Conservation (phyloP, 2,888 invertebrate genomes). For the Marasmarcha lunaedactyla region DNA sequence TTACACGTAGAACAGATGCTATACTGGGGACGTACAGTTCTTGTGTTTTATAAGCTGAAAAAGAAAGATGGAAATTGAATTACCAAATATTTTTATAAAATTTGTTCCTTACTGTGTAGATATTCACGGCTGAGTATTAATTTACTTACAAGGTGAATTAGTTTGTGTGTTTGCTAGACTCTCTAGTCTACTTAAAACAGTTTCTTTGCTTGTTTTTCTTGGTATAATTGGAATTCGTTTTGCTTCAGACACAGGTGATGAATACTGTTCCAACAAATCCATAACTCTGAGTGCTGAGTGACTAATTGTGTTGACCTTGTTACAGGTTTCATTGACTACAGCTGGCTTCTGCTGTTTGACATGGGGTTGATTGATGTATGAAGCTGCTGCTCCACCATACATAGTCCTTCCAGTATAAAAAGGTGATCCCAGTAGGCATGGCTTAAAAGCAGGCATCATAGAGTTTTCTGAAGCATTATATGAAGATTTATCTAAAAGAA, state of each 20-base stretch:
- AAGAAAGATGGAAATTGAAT: no score
- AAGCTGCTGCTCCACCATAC: slow-evolving; percentile 78
- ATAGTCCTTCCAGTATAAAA: slow-evolving; percentile 82
- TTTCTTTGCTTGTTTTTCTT: background rate
- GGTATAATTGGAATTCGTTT: slow-evolving; percentile 75
- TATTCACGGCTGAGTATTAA: no score
- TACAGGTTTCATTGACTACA: slow-evolving; percentile 26
- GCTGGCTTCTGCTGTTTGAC: slow-evolving; percentile 30
- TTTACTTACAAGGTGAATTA: no score
- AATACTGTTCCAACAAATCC: slow-evolving; percentile 83
- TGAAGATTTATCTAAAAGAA: slow-evolving; percentile 35
- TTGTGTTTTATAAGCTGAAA: slow-evolving; percentile 39
- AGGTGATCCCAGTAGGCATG: slow-evolving; percentile 65
- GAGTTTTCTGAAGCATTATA: slow-evolving; percentile 38
- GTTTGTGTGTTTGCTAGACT: no score
- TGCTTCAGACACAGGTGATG: slow-evolving; percentile 83
- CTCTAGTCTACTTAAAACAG: no score
- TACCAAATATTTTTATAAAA: no score
- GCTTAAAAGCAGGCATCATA: slow-evolving; percentile 35
- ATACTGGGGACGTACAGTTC: slow-evolving; percentile 74
- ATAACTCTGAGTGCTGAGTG: slow-evolving; percentile 83
- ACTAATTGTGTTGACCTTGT: slow-evolving; percentile 59
- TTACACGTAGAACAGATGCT: slow-evolving; percentile 72
- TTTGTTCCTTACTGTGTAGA: no score
- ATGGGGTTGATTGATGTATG: slow-evolving; percentile 59